Base-by-base conservation (phyloP, 2,888 invertebrate genomes). In the Dione juno region DNA sequence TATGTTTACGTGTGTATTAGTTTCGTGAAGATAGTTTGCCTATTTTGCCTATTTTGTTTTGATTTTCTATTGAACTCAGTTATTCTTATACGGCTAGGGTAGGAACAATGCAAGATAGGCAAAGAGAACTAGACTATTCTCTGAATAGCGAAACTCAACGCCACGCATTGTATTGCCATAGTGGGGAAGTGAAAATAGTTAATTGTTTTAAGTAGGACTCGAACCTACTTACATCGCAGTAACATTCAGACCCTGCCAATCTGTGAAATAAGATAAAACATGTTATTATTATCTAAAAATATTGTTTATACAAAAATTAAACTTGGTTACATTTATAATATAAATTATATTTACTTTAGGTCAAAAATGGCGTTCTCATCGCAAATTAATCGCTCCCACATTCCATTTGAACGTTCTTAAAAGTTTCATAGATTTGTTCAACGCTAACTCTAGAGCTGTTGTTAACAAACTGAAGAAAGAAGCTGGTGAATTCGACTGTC, bases 321-420 rank as follows among this genome's bases (percentile, higher is more conserved):
- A 41, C 8, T 21, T 41, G 21, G 8, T 41, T 13, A 14, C 0
- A 21, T 3, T 43, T 10, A 14, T 43, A 43, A 70, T 6, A 41
- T 35, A 19, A 37, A 54, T 14, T 50, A 13, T 53, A 59, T 72
- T 65, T 35, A 54, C 69, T 75, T 63, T 63, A 96, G 96, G 96
- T 82, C 95, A 95, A 79, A 97, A 97, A 94, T 97, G 97, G 97
- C 95, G 96, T 65, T 95, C 96, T 21, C 97, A 97, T 85, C 95
- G 97, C 78, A 97, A 97, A 91, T 90, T 97, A 77, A 97, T 97
- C 77, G 97, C 97, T 11, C 97, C 97, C 58, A 97, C 97, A 75
- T 97, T 97, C 95, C 97, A 97, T 84, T 93, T 97, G 88, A 97
- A 97, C 87, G 97, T 97, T 1, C 90, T 97, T 78, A 97, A 97